Evolutionary conservation across 2,113 vertebrate genomes (phyloP), one percentile per base, ranked within the genome.

Genomic region (Cyanocitta stelleri): DNA sequence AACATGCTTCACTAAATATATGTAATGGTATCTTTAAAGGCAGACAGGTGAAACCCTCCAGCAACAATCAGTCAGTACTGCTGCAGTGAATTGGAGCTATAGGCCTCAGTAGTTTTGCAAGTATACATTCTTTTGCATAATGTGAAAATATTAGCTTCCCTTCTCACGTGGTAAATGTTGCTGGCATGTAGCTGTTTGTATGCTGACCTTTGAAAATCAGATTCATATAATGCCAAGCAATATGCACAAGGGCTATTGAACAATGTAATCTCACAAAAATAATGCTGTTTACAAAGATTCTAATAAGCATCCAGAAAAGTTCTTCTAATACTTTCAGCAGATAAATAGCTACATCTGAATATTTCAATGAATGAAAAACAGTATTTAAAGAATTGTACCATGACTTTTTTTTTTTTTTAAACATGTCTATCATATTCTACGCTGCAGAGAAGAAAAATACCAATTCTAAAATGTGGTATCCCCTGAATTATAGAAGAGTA

Each of bases 131-230:
- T 58, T 96, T 58, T 77, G 10, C 29, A 87, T 63, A 51, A 75
- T 37, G 8, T 66, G 55, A 76, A 92, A 87, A 68, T 59, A 59
- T 0, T 79, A 5, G 14, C 52, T 91, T 87, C 26, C 5, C 13
- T 67, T 82, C 27, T 87, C 7, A 29, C 17, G 2, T 46, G 21
- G n/a, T 22, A 61, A n/a, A 30, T 18, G 16, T 46, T 86, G 59
- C 54, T 86, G n/a, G n/a, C 66, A 73, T 18, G 1, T 61, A 37
- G 62, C 46, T 73, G 8, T 77, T 92, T n/a, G 11, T 37, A 56
- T 37, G 35, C 72, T 90, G 79, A 61, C 43, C 49, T 90, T 80
- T 64, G 67, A 73, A 77, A 90, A 67, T 90, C 44, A 48, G 55
- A 44, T 48, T 43, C 16, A 32, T 4, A 1, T 73, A 80, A 73